These are phyloP conservation scores for Acronicta alni DNA, from an alignment of 2,888 invertebrate genomes.

Conservation along the genomic window DNA sequence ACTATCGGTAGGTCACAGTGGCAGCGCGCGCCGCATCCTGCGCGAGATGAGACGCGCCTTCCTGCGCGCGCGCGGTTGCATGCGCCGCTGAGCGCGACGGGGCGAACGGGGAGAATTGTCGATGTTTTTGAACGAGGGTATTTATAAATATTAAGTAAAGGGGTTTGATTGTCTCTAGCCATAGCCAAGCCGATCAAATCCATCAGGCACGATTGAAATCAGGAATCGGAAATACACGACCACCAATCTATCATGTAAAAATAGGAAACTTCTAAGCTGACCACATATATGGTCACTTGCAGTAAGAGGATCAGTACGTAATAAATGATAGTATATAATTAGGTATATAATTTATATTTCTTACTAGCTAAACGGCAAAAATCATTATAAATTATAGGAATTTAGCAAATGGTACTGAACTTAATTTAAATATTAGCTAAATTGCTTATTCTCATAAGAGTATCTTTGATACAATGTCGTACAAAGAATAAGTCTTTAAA, in stretches of 20 bases:
- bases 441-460: too few relatives aligned
- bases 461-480: too few relatives aligned
- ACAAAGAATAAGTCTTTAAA: too few relatives aligned
- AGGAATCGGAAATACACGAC: conserved; percentile 18
- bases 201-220: background rate
- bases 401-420: too few relatives aligned
- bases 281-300: conserved; percentile 63
- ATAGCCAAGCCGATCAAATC: too few relatives aligned
- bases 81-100: conserved; percentile 86
- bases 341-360: too few relatives aligned
- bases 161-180: too few relatives aligned
- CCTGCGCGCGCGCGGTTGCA: conserved; percentile 87
- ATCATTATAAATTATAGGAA: too few relatives aligned
- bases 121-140: background rate
- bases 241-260: conserved; percentile 20
- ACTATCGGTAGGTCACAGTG: conserved; percentile 61
- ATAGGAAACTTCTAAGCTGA: conserved; percentile 35
- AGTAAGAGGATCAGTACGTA: conserved; percentile 71
- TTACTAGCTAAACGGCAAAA: too few relatives aligned
- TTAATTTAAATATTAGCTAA: too few relatives aligned
- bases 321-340: too few relatives aligned
- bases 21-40: conserved; percentile 83
- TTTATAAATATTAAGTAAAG: background rate
- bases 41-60: conserved; percentile 87
- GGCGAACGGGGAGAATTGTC: conserved; percentile 50